Evolutionary conservation across 2,797 vertebrate species (phyloP).

Genomic region (Neosalanx taihuensis): DNA sequence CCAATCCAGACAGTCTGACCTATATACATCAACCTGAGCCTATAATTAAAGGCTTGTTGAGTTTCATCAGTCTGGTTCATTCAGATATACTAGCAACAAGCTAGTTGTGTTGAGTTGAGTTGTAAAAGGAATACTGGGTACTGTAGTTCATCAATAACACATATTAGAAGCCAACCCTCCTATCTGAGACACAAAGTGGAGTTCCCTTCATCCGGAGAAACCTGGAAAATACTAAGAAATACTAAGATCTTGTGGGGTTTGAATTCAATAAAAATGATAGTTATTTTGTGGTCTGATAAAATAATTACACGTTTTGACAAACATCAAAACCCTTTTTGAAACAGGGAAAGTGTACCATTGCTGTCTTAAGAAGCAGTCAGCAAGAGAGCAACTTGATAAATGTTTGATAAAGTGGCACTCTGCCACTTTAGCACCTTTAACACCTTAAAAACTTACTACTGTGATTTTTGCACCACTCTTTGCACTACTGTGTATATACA

Average conservation of each 20-base stretch:
- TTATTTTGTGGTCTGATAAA: no score
- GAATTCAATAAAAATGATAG: no score
- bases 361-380: constrained; percentile 49
- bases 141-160: constrained; percentile 22
- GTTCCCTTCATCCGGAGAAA: no score
- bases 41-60: constrained; percentile 16
- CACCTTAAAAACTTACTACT: no score
- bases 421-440: no score
- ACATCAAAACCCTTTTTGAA: constrained; percentile 16
- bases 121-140: constrained; percentile 27
- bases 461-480: no score
- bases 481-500: no score
- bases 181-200: background rate
- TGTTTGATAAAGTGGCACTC: constrained; percentile 68
- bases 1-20: no score
- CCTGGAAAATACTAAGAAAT: no score
- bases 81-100: constrained; percentile 38
- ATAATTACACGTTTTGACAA: no score
- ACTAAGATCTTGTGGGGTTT: no score
- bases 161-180: constrained; percentile 25
- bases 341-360: constrained; percentile 26
- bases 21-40: no score
- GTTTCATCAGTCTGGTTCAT: constrained; percentile 20
- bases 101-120: constrained; percentile 32
- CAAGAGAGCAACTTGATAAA: constrained; percentile 62